A percentile compares a stretch with the other conserved stretches of the same genome.
Evolutionary conservation across 92 coral and sea anemone genomes (phyloP).

Genomic region (Palythoa heliodiscus): DNA sequence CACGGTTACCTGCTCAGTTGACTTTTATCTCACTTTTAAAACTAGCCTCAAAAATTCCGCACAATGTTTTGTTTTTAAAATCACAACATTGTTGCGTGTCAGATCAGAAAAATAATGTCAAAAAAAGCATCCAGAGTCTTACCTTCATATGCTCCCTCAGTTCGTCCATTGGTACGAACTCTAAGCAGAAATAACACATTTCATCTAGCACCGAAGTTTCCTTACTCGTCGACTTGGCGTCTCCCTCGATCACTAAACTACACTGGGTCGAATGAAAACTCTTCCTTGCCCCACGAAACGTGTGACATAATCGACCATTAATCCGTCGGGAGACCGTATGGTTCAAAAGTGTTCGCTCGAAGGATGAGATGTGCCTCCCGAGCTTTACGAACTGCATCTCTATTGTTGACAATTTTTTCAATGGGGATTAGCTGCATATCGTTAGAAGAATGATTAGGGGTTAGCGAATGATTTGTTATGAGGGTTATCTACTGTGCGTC

Average conservation of each 20-base stretch:
- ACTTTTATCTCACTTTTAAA: too few relatives aligned
- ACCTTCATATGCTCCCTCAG: constrained; percentile 52
- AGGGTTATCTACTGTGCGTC: too few relatives aligned
- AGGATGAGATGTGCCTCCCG: too few relatives aligned
- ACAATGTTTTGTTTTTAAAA: neutral
- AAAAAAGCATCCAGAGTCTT: constrained; percentile 15
- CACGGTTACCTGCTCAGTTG: too few relatives aligned
- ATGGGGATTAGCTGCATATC: too few relatives aligned
- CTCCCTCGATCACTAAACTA: constrained; percentile 38
- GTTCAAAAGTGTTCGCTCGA: too few relatives aligned
- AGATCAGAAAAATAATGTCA: neutral
- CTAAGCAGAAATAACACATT: constrained; percentile 40
- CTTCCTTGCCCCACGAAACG: constrained; percentile 54
- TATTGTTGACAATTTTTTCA: too few relatives aligned
- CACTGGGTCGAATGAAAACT: constrained; percentile 66
- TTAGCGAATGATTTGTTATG: too few relatives aligned
- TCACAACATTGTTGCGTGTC: neutral
- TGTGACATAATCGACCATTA: constrained; percentile 37
- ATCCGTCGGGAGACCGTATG: constrained; percentile 47
- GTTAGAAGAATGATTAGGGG: too few relatives aligned
- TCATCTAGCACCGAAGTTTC: constrained; percentile 44
- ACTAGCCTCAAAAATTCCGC: too few relatives aligned
- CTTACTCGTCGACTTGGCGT: constrained; percentile 11
- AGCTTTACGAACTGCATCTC: too few relatives aligned
- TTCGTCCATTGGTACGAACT: constrained; percentile 54